Base-by-base conservation (phyloP, 1,140 invertebrate species). In the Schlechtendalia chinensis region DNA sequence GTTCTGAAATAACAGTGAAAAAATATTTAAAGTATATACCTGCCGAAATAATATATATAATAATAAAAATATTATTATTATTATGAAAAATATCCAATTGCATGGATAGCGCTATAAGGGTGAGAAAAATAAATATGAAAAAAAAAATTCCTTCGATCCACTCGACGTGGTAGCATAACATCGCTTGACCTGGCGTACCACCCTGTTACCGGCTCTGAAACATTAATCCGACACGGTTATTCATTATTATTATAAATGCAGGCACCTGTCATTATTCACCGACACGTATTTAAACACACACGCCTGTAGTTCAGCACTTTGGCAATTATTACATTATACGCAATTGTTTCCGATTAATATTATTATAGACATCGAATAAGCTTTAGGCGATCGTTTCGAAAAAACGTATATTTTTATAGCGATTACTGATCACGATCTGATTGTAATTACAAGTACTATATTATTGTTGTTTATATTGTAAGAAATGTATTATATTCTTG, bases 191-290 rank as follows among this genome's bases (percentile, higher is more conserved):
- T 32, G 75, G 56, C 75, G 75, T 79, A 79, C 75, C 75, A 79
- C 56, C 75, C 75, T 24, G 75, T 79, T 79, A 79, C 75, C 39
- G 75, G 75, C 75, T 79, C 75, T 63, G 58, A 79, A 79, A 79
- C 75, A 63, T 79, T 50, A 79, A 63, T 79, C 75, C 58, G 75
- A 79, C 75, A 79, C 58, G 75, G 58, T 61, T 79, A 47, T 79
- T 61, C 58, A 61, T 61, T 79, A 79, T 79, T 79, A 72, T 72
- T 54, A 54, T 72, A 54, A 72, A 72, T 72, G 50, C 47, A 29
- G 24, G 69, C 50, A 72, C 69, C 69, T 72, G 69, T 72, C 69
- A 72, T 72, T 72, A 72, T 72, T 54, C 69, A 72, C 69, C 47
- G 29, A 72, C 47, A 72, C 69, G 69, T 72, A 72, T 72, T 72